Conservation (phyloP, 2,888 invertebrate genomes). For the Thymelicus sylvestris region DNA sequence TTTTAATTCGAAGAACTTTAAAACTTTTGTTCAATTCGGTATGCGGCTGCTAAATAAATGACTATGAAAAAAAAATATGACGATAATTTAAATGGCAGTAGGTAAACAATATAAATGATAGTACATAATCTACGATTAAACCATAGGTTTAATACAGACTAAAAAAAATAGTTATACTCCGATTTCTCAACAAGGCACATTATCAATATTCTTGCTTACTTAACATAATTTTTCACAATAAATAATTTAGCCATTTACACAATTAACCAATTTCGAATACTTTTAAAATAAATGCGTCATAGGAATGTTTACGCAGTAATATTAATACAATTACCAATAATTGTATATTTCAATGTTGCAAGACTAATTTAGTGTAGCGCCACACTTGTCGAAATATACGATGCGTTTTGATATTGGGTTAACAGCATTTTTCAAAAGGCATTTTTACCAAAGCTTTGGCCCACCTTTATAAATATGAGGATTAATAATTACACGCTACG, state of each 20-base stretch:
- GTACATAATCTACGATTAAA: background rate
- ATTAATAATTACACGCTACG: too few relatives aligned
- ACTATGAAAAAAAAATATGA: background rate
- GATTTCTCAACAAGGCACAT: background rate
- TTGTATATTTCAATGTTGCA: too few relatives aligned
- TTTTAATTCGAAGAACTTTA: too few relatives aligned
- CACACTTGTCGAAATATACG: too few relatives aligned
- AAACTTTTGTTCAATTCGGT: too few relatives aligned
- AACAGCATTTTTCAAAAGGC: too few relatives aligned
- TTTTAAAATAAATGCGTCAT: constrained; percentile 19
- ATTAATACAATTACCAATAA: background rate
- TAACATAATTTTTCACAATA: constrained; percentile 7
- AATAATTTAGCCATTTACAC: constrained; percentile 27
- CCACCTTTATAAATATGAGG: too few relatives aligned
- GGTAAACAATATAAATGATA: background rate
- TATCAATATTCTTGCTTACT: background rate
- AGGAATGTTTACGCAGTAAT: constrained; percentile 22
- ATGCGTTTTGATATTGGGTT: too few relatives aligned
- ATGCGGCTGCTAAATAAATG: background rate
- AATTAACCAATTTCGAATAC: constrained; percentile 9
- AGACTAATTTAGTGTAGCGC: too few relatives aligned
- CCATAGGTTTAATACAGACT: background rate
- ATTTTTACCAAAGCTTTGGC: too few relatives aligned
- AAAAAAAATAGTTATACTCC: background rate
- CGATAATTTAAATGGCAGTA: background rate